These are phyloP conservation scores for Mastacembelus armatus DNA, from an alignment of 2,797 vertebrate species.

Conservation along the genomic window DNA sequence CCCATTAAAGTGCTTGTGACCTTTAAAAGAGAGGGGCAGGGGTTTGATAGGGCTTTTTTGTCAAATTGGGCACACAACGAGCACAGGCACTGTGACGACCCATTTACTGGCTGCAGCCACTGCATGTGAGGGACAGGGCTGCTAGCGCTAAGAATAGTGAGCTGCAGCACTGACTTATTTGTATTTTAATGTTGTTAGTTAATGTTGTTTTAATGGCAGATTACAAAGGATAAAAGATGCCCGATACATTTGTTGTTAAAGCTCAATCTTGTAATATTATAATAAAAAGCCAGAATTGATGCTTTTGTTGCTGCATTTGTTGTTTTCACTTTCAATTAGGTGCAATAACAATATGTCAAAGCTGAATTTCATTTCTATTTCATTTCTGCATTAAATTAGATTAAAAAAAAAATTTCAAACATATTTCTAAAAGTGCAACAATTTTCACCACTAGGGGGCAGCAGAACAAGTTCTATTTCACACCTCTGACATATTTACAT, in stretches of 20 bases:
- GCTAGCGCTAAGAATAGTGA: slow-evolving; percentile 26
- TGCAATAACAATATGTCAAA: neutral
- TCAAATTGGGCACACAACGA: slow-evolving; percentile 56
- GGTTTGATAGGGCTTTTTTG: slow-evolving; percentile 51
- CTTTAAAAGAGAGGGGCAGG: slow-evolving; percentile 65
- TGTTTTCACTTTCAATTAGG: no score
- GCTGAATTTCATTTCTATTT: no score
- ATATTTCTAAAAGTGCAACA: no score
- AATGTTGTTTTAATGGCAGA: no score
- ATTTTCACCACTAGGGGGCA: no score
- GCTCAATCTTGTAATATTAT: no score
- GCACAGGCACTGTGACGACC: slow-evolving; percentile 53
- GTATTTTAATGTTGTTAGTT: slow-evolving; percentile 2
- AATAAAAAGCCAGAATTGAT: neutral
- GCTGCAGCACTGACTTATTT: slow-evolving; percentile 20
- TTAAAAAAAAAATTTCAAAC: no score
- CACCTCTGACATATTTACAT: no score
- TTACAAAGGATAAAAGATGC: no score
- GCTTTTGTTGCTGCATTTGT: neutral
- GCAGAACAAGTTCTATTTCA: no score
- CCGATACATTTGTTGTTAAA: neutral
- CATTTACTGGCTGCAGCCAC: slow-evolving; percentile 49
- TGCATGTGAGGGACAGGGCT: slow-evolving; percentile 39
- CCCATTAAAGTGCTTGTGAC: slow-evolving; percentile 65
- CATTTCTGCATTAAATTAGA: no score